These are phyloP conservation scores for Pelmatolapia mariae DNA, from an alignment of 2,113 vertebrate species.

Conservation along the genomic window DNA sequence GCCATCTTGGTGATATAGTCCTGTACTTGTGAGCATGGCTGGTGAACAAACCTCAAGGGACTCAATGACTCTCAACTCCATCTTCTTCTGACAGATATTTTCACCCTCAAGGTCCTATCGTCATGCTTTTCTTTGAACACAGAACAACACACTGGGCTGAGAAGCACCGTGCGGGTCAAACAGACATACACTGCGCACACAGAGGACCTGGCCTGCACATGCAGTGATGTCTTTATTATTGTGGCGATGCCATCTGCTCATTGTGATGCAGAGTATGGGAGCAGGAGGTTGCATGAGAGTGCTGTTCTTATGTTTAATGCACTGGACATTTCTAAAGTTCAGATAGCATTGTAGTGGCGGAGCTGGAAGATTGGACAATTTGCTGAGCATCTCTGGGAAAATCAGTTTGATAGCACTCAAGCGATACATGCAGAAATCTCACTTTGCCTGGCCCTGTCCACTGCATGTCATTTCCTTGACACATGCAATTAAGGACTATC, in stretches of 20 bases:
- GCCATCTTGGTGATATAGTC: constrained; percentile 42
- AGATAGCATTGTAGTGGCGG: constrained; percentile 4
- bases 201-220: background rate
- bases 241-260: background rate
- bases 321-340: background rate
- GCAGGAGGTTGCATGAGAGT: background rate
- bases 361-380: constrained; percentile 7
- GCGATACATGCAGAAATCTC: constrained; percentile 31
- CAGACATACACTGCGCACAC: background rate
- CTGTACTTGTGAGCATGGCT: constrained; percentile 19
- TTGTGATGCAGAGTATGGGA: background rate
- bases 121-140: constrained; percentile 34
- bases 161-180: background rate
- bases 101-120: constrained; percentile 41
- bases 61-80: constrained; percentile 43
- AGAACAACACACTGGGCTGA: background rate
- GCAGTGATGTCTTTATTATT: background rate
- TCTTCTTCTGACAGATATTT: constrained; percentile 50
- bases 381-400: constrained; percentile 17
- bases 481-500: constrained; percentile 60
- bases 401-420: constrained; percentile 33
- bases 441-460: constrained; percentile 6
- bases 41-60: constrained; percentile 44
- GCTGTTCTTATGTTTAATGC: constrained; percentile 1
- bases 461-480: constrained; percentile 43